These are phyloP conservation scores for Gallinago undulata DNA, from an alignment of 2,113 vertebrate species.

Conservation along the genomic window DNA sequence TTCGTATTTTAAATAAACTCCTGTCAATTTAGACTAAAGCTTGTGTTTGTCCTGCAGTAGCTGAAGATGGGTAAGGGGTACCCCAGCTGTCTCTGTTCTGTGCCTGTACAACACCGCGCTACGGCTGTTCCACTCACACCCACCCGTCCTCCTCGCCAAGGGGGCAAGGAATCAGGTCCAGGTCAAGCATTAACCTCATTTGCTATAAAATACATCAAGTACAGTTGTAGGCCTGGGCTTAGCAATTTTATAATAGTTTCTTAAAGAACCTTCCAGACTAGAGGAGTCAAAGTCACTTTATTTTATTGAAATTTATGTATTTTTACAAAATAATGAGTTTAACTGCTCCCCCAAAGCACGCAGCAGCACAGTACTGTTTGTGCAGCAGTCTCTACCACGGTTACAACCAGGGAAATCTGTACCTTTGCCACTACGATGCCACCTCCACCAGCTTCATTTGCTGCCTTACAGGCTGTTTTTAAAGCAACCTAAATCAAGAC, in stretches of 20 bases:
- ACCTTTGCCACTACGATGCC: too few relatives aligned
- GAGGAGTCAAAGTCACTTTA: not conserved
- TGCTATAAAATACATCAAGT: accelerated
- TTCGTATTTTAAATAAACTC: not conserved
- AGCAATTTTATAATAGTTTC: accelerated
- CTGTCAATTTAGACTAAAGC: accelerated
- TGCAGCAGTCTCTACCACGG: too few relatives aligned
- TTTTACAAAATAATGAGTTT: not conserved
- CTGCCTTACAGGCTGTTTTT: not conserved
- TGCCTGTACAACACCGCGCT: too few relatives aligned
- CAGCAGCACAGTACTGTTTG: not conserved
- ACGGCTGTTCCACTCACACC: too few relatives aligned
- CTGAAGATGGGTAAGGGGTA: accelerated
- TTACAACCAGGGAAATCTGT: too few relatives aligned
- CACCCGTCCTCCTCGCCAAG: accelerated
- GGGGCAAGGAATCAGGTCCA: accelerated
- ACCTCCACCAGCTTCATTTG: not conserved
- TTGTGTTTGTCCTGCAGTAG: too few relatives aligned
- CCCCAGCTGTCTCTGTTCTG: not conserved
- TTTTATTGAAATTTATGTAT: not conserved
- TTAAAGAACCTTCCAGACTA: not conserved
- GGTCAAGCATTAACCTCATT: too few relatives aligned
- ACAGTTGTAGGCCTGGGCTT: not conserved
- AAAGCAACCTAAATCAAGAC: not conserved
- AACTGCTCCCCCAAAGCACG: not conserved